Evolutionary conservation across 1,140 invertebrate genomes (phyloP), one percentile per base, ranked within the genome.

Genomic region (Procambarus virginalis): DNA sequence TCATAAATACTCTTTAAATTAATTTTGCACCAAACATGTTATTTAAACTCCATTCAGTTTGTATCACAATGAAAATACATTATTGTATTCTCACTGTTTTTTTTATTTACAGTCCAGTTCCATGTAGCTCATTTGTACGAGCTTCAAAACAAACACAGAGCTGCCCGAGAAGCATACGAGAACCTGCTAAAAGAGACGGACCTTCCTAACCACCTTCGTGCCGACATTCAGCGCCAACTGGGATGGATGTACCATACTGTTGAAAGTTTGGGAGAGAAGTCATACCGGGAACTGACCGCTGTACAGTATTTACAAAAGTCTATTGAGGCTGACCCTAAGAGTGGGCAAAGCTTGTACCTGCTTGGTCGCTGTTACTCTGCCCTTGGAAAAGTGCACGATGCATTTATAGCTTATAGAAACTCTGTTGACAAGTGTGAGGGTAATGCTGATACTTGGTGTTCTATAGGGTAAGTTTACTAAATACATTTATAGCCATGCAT

Each of bases 371-470:
- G 97, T 94, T 97, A 96, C 93, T 97, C 98, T 73, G 97, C 96
- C 84, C 96, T 97, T 92, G 98, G 98, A 89, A 99, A 99, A 95
- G 98, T 99, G 76, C 98, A 99, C 94, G 98, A 99, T 95, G 99
- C 99, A 12, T 99, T 99, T 95, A 96, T 99, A 92, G 98, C 98
- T 3, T 99, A 99, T 94, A 96, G 99, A 92, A 98, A 98, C 94
- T 99, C 98, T 2, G 99, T 99, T n/a, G 99, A 99, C 94, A 99
- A 99, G 94, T 98, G 97, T 45, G 99, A 99, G 95, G 98, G 98
- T 75, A 99, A 99, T 95, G 98, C 99, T n/a, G 99, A 99, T 94
- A 99, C 99, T 4, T 99, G 99, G 99, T 99, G 99, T 94, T 99
- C 98, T 68, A 99, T 99, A 95, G 99, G 99, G 97, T 98, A 94